Evolutionary conservation across 1,140 invertebrate species (phyloP), one percentile per base, ranked within the genome.

Genomic region (Oryzaephilus surinamensis): DNA sequence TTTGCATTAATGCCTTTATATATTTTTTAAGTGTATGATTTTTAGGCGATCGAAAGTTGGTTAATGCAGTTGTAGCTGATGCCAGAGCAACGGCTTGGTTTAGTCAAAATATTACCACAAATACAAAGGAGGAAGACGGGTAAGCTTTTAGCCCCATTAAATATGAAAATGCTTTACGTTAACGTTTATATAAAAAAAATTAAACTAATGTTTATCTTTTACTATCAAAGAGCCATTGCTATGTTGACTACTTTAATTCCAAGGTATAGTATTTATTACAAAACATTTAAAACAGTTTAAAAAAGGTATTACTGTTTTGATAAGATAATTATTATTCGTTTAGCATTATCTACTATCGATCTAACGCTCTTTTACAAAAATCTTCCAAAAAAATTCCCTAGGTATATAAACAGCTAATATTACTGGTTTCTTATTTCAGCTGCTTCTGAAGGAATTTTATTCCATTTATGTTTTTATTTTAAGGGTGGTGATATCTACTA

Each of bases 51-150:
- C 77, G 86, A 44, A 77, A 82, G 50, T 64, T 94, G 13, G 76
- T 94, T 53, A 76, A 82, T 51, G 81, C 81, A 31, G 62, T 93
- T 17, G 79, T 92, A 0, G 89, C 84, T 51, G 90, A 94, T 63
- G 89, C 89, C 2, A 77, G 82, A 52, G 81, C 81, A 48, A 92
- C 87, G 7, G 72, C 80, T 46, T 85, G 84, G 75, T 91, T 90
- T 58, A 76, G 77, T 51, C 76, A 81, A 53, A 79, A 75, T 46
- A 73, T 76, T 16, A 78, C 72, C 26, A 73, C 71, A 34, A 73
- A 73, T 17, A 74, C 71, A 5, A 77, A 77, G 43, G 79, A 83
- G 45, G 80, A 81, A 43, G 75, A 76, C 56, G 74, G 71, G 79
- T 81, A 69, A 75, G 72, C 60, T 35, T 21, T 16, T 29, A 7